Conservation (phyloP, 2,888 invertebrate species). For the Loripinus fragilis region DNA sequence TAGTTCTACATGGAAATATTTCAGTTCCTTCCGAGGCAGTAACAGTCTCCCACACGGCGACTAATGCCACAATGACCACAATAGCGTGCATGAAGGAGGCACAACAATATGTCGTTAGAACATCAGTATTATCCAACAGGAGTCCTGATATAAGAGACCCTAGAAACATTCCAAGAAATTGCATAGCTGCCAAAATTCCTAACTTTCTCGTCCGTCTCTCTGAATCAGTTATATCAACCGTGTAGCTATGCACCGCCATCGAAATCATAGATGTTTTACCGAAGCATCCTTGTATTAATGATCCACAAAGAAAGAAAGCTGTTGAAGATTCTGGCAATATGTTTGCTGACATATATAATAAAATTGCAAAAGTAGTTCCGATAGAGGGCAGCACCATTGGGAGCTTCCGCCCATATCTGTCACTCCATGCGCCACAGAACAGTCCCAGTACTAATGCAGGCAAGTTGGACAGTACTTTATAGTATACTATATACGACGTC, state of each 20-base stretch:
- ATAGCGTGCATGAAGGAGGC: conserved; percentile 72
- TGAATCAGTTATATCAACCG: conserved; percentile 75
- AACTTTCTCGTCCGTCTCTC: conserved; percentile 75
- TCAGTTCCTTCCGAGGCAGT: conserved; percentile 58
- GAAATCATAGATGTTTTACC: conserved; percentile 81
- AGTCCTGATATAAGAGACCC: conserved; percentile 78
- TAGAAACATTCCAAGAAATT: conserved; percentile 80
- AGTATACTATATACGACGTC: conserved; percentile 76
- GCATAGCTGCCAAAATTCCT: conserved; percentile 80
- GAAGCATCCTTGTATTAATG: conserved; percentile 77
- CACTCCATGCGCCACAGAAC: conserved; percentile 82
- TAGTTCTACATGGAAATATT: conserved; percentile 58
- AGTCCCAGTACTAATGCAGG: conserved; percentile 79
- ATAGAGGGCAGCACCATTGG: conserved; percentile 77
- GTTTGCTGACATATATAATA: conserved; percentile 74
- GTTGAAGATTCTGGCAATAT: conserved; percentile 59
- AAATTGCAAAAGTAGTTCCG: conserved; percentile 77
- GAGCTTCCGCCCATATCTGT: conserved; percentile 78
- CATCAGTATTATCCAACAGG: conserved; percentile 67
- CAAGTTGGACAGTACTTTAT: conserved; percentile 77
- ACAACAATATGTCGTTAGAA: conserved; percentile 71
- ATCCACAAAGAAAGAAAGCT: conserved; percentile 74
- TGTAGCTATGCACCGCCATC: conserved; percentile 81
- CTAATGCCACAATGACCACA: conserved; percentile 70
- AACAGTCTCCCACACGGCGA: conserved; percentile 71